Evolutionary conservation across 2,797 vertebrate genomes (phyloP).

Genomic region (Falco columbarius): DNA sequence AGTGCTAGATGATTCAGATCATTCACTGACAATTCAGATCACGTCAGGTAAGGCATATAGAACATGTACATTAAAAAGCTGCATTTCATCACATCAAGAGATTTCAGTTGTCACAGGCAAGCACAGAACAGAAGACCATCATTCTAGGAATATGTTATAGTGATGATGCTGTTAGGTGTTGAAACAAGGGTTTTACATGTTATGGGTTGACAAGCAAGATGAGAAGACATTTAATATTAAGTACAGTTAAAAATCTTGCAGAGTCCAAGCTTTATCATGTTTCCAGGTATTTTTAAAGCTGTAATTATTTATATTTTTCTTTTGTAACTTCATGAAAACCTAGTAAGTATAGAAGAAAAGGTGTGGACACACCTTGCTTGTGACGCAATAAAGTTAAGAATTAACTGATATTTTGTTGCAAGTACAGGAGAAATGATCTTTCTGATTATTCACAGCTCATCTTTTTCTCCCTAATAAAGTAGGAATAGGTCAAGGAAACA

Average conservation of each 20-base stretch:
- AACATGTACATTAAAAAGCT: not conserved
- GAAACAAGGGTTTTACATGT: not conserved
- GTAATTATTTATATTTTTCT: not conserved
- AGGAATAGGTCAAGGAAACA: not conserved
- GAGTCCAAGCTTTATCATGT: not conserved
- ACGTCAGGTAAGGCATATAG: not conserved
- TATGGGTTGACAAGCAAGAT: not conserved
- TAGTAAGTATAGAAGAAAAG: not conserved
- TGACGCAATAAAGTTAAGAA: not conserved
- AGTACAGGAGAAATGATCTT: not conserved
- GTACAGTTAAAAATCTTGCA: not conserved
- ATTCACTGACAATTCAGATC: not conserved
- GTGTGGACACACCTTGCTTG: not conserved
- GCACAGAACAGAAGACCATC: not conserved
- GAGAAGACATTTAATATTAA: constrained; percentile 13
- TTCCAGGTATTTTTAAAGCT: not conserved
- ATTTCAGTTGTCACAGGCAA: not conserved
- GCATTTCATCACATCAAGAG: not conserved
- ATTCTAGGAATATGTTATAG: not conserved
- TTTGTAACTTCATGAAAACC: not conserved
- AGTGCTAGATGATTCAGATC: not conserved
- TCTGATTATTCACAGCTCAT: not conserved
- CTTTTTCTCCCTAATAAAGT: not conserved
- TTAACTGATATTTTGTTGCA: not conserved
- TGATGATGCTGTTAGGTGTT: not conserved